Evolutionary conservation across 2,113 vertebrate species (phyloP), one percentile per base, ranked within the genome.

Genomic region (Cavia aperea): DNA sequence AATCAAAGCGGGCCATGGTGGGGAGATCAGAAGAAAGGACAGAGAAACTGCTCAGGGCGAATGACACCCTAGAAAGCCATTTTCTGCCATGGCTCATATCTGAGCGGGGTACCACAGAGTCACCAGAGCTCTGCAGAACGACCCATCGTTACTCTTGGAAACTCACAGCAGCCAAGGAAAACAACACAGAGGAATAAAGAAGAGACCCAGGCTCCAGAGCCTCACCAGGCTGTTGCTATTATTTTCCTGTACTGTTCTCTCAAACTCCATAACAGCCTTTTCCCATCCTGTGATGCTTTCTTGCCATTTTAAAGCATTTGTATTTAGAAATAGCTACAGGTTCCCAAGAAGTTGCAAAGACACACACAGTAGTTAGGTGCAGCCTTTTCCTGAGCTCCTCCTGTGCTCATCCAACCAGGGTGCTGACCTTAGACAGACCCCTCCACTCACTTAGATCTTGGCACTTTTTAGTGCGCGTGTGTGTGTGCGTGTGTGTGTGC

Each of bases 151-250:
- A 4, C 33, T 3, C 79, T 43, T 6, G 10, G 49, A 33, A 54
- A 72, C 23, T 33, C 49, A 65, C 49, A 65, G 16, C 3, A 29
- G 14, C 26, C 4, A 60, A 29, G 18, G 19, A 72, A 75, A 62
- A 7, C 13, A 5, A 16, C 24, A 15, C n/a, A 49, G 84, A 54
- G 7, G 15, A 86, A 31, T 29, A 21, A 39, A 16, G 49, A 51
- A 43, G 31, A 10, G 6, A 11, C 7, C 56, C 23, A 85, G 16
- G 16, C 33, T 13, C 8, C 81, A 12, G 14, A n/a, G 26, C 8
- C 14, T 73, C 29, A 5, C 21, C 1, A 0, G 13, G 1, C 33
- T n/a, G 49, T 23, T 21, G 8, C 13, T 24, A n/a, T 11, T 23
- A 2, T 11, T 4, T 49, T 56, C 85, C 46, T 49, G 36, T 21